Evolutionary conservation across 2,797 vertebrate species (phyloP).

Genomic region (Falco rusticolus): DNA sequence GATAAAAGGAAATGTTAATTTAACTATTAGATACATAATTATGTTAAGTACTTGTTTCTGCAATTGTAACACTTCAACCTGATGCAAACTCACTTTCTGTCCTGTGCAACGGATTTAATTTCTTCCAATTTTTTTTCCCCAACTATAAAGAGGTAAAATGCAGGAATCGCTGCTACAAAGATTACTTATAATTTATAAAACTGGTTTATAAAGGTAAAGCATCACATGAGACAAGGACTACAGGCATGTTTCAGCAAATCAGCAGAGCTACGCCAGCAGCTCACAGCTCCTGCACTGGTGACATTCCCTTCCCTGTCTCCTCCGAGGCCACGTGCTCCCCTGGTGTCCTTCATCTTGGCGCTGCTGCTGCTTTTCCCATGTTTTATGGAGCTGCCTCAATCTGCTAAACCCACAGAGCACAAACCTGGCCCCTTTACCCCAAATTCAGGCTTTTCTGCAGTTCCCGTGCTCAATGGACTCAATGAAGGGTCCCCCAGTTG

Average conservation of each 20-base stretch:
- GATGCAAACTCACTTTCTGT: slow-evolving; percentile 48
- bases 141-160: not conserved
- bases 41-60: slow-evolving; percentile 62
- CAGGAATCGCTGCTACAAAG: not conserved
- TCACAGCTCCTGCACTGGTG: not conserved
- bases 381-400: not conserved
- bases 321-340: not conserved
- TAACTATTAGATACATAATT: slow-evolving; percentile 66
- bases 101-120: slow-evolving; percentile 16
- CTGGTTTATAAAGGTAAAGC: not conserved
- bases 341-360: fast-evolving
- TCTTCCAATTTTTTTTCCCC: not conserved
- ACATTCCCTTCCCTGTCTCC: not conserved
- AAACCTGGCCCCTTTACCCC: not conserved
- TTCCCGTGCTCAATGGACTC: not conserved
- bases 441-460: not conserved
- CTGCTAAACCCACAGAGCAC: not conserved
- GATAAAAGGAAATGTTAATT: slow-evolving; percentile 67
- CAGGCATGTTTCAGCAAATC: not conserved
- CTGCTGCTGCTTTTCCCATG: fast-evolving
- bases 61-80: slow-evolving; percentile 52
- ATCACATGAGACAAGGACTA: not conserved
- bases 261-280: not conserved
- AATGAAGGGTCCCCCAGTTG: fast-evolving
- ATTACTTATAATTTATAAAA: not conserved